Base-by-base conservation (phyloP, 2,888 invertebrate genomes). In the Venusia cambrica region DNA sequence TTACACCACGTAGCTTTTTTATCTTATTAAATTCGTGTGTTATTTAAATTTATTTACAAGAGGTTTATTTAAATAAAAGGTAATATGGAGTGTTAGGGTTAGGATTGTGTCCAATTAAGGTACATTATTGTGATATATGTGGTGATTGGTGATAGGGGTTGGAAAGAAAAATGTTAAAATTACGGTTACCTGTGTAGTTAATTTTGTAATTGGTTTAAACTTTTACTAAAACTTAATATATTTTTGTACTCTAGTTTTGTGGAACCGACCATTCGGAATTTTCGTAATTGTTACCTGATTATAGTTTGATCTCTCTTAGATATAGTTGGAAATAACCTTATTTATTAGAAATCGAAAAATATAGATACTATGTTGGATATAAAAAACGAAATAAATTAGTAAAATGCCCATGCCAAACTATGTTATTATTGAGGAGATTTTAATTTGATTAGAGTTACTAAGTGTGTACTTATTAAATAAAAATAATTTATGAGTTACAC, bases 291-390 rank as follows among this genome's bases (percentile, higher is more conserved):
- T 81, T 85, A 84, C 84, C 84, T 85, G 81, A 84, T 73, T 71
- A 70, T 79, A 70, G 74, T 78, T 73, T 85, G 85, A 85, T 85
- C 85, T 85, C n/a, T n/a, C 85, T 72, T 77, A 73, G 68, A 74
- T 79, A 40, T 50, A 80, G 74, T 62, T 57, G 53, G 52, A 72
- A 72, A 67, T 73, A 73, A 66, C 66, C 57, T 55, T 66, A 72
- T 72, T 74, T 69, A 71, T 69, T 61, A 73, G 65, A 51, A 60
- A 65, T 60, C 57, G 49, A 62, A 67, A n/a, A n/a, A 63, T 62
- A 64, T 55, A 57, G 43, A 59, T 51, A 48, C 66, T n/a, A n/a
- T 60, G 68, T 73, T 71, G 63, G 58, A 54, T 57, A 57, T 51
- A 38, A 57, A 56, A 46, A 57, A 31, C 55, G 47, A 56, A 50